Percentiles rank a stretch among this genome's conserved stretches.
phyloP scores from a whole-genome alignment of 2,113 vertebrate genomes.

The Benitochromis conjunctus region DNA sequence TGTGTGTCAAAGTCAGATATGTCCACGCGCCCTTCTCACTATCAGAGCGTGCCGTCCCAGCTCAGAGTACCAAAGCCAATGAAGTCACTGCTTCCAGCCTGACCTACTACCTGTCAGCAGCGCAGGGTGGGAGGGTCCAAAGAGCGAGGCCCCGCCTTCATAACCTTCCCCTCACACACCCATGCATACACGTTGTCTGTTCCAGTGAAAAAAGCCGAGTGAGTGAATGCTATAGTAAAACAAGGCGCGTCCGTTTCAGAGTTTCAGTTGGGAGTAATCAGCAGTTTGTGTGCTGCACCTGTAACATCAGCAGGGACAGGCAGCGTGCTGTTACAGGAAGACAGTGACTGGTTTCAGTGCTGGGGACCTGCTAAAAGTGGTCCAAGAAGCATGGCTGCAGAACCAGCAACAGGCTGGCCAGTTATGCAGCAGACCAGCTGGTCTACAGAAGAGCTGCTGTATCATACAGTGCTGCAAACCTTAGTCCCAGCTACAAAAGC shows the following conservation, averaged over 20 bases:
- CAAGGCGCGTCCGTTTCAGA: neutral
- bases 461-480: neutral
- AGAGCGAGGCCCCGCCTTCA: neutral
- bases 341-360: too few species aligned
- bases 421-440: neutral
- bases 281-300: neutral
- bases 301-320: neutral
- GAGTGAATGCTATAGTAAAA: neutral
- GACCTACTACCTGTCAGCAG: neutral
- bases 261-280: neutral
- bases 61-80: neutral
- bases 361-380: too few species aligned
- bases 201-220: neutral
- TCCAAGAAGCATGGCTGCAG: neutral
- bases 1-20: neutral
- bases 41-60: neutral
- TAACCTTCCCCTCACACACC: neutral
- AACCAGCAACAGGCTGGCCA: neutral
- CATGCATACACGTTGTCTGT: fast-evolving
- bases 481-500: neutral
- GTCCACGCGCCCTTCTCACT: neutral
- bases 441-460: neutral
- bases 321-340: too few species aligned
- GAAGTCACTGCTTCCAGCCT: neutral
- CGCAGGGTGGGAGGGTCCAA: neutral